Evolutionary conservation across 2,888 invertebrate genomes (phyloP).

Genomic region (Volucella inanis): DNA sequence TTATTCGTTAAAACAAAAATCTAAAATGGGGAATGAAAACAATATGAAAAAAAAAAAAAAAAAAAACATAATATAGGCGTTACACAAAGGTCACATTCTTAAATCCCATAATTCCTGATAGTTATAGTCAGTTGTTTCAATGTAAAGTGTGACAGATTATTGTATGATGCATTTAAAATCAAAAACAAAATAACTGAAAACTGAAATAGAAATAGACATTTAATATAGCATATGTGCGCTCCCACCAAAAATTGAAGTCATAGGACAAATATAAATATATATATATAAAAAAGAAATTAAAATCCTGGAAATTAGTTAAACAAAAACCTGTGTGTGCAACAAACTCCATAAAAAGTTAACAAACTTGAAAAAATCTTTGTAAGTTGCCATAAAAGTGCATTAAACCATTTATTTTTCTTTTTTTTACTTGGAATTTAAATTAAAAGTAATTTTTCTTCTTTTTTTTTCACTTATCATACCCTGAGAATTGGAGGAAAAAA

Average conservation of each 20-base stretch:
- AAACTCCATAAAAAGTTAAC: slow-evolving; percentile 71
- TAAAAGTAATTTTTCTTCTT: slow-evolving; percentile 47
- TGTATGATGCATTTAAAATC: not conserved
- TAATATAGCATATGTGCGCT: too few species aligned
- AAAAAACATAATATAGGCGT: not conserved
- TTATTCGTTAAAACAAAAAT: too few species aligned
- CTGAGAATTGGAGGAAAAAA: slow-evolving; percentile 97
- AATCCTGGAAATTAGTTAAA: slow-evolving; percentile 7
- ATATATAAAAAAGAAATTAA: not conserved
- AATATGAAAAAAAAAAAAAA: too few species aligned
- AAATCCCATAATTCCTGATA: too few species aligned
- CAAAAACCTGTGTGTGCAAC: slow-evolving; percentile 41
- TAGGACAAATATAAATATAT: too few species aligned
- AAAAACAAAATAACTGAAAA: too few species aligned
- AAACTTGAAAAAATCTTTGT: slow-evolving; percentile 56
- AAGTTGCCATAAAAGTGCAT: slow-evolving; percentile 68
- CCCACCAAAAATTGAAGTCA: too few species aligned
- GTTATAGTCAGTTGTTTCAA: not conserved
- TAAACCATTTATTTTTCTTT: slow-evolving; percentile 61
- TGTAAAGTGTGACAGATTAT: not conserved
- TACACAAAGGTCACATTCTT: not conserved
- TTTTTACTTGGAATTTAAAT: slow-evolving; percentile 69
- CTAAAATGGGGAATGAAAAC: not conserved
- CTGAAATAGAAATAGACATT: too few species aligned
- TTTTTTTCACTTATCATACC: slow-evolving; percentile 85